Evolutionary conservation across 2,113 vertebrate genomes (phyloP).

Genomic region (Muntiacus reevesi): DNA sequence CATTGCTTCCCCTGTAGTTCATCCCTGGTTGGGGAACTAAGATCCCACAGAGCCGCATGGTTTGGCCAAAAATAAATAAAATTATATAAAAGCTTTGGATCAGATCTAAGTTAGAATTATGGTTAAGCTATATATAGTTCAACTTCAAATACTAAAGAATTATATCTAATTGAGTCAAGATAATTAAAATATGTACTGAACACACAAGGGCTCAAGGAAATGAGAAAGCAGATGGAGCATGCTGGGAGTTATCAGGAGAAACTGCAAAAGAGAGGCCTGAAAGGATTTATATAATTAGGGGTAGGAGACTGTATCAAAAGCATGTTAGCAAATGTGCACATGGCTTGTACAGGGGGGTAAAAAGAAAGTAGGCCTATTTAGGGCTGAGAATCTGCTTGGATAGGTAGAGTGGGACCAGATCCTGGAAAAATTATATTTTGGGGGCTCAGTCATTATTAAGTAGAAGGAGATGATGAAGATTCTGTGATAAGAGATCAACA

Average conservation of each 20-base stretch:
- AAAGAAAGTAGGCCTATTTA: not conserved
- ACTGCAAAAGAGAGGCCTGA: not conserved
- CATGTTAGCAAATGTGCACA: not conserved
- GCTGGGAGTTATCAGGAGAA: not conserved
- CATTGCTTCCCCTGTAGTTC: not conserved
- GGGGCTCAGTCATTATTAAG: not conserved
- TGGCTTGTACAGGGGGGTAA: not conserved
- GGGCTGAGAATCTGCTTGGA: not conserved
- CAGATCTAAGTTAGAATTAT: constrained; percentile 28
- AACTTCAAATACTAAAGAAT: constrained; percentile 12
- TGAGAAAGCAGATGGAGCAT: not conserved
- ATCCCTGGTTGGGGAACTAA: not conserved
- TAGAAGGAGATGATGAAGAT: not conserved
- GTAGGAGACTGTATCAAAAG: not conserved
- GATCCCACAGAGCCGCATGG: not conserved
- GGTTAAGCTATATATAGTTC: not conserved
- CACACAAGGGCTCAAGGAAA: not conserved
- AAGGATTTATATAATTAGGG: not conserved
- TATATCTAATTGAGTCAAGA: not conserved
- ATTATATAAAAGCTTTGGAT: not conserved
- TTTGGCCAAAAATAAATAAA: not conserved
- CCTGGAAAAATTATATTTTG: not conserved
- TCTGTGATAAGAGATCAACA: not conserved
- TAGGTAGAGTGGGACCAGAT: not conserved
- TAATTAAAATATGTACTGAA: not conserved